Percentiles rank a stretch among this genome's conserved stretches.
Conservation (phyloP, 64 coral and sea anemone species). For the Montipora cactus region DNA sequence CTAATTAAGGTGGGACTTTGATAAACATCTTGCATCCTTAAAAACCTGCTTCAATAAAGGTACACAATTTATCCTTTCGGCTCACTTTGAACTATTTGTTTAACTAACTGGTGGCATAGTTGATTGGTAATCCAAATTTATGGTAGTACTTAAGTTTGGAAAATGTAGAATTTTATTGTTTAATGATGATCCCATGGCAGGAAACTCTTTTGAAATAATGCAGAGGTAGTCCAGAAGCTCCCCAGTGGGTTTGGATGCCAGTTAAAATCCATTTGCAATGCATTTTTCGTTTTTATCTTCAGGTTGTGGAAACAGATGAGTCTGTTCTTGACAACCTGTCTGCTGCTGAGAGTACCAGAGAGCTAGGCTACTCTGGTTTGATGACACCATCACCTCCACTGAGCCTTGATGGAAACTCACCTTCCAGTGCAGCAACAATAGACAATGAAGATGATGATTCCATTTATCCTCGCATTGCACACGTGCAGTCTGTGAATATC, state of each 20-base stretch:
- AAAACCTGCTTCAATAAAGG: background rate
- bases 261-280: background rate
- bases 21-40: background rate
- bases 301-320: conserved; percentile 87
- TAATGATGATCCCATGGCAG: too few species aligned
- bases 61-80: background rate
- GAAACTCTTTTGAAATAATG: too few species aligned
- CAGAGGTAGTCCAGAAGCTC: background rate
- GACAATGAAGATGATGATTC: conserved; percentile 80
- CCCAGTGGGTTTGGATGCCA: background rate
- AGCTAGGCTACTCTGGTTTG: conserved; percentile 36
- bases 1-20: conserved; percentile 80
- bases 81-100: too few species aligned
- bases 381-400: conserved; percentile 75
- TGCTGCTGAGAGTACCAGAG: conserved; percentile 33
- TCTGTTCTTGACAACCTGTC: conserved; percentile 58
- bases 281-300: background rate
- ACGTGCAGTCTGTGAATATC: conserved; percentile 88
- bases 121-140: too few species aligned
- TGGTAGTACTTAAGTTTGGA: too few species aligned
- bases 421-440: conserved; percentile 32
- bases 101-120: too few species aligned
- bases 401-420: conserved; percentile 69
- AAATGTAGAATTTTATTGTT: too few species aligned
- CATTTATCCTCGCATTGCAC: conserved; percentile 83